These are phyloP conservation scores for Harpegnathos saltator DNA, from an alignment of 1,140 invertebrate genomes.

Conservation along the genomic window DNA sequence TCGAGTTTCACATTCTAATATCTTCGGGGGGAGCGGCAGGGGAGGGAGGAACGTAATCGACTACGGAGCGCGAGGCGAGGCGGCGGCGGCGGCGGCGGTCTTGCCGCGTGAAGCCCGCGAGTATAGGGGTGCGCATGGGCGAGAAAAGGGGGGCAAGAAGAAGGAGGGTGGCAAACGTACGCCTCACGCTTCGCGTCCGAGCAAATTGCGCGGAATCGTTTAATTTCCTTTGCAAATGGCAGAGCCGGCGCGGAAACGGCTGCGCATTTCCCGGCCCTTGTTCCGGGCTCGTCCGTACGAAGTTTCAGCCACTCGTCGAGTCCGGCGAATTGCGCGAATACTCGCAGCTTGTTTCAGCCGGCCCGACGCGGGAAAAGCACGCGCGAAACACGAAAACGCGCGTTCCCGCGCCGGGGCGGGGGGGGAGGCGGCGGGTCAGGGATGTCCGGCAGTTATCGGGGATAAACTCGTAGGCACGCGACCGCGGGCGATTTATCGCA, in stretches of 20 bases:
- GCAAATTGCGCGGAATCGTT: conserved; percentile 67
- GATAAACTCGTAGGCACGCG: conserved; percentile 36
- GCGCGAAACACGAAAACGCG: conserved; percentile 48
- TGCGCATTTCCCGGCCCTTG: conserved; percentile 45
- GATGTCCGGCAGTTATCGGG: conserved; percentile 51
- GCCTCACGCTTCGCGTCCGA: conserved; percentile 43
- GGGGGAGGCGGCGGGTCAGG: conserved; percentile 19
- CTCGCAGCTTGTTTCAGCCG: conserved; percentile 50
- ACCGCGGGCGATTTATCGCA: conserved; percentile 51
- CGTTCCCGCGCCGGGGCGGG: conserved; percentile 28
- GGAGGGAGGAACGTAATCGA: conserved; percentile 29
- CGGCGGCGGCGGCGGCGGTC: not conserved
- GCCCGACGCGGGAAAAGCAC: conserved; percentile 23
- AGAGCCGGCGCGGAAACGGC: conserved; percentile 32
- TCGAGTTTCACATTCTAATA: conserved; percentile 41
- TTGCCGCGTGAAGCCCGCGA: conserved; percentile 2
- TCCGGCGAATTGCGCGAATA: conserved; percentile 31
- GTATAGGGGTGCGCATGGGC: not conserved
- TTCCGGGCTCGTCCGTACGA: not conserved
- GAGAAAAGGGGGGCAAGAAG: too few species aligned
- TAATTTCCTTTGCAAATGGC: conserved; percentile 68
- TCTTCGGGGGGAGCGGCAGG: not conserved
- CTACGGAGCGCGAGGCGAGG: too few species aligned
- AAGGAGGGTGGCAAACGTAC: not conserved
- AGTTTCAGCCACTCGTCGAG: conserved; percentile 12